Evolutionary conservation across 1,140 invertebrate species (phyloP), one percentile per base, ranked within the genome.

Genomic region (Mycetomoellerius zeteki): DNA sequence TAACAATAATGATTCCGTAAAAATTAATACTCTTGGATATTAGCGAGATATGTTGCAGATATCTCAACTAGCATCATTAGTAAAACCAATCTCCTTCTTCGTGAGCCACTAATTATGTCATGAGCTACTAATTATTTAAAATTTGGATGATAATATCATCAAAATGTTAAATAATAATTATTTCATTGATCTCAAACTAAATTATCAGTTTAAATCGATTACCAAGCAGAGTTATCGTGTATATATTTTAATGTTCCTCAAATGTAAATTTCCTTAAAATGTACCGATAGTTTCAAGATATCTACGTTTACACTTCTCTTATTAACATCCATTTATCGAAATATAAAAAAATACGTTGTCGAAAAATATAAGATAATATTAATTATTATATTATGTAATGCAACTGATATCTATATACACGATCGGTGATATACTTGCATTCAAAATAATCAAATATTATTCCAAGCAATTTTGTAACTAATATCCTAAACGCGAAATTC

Each of bases 401-500:
- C 14, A 50, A 50, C 4, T 50, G 5, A 50, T 16, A 16, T n/a
- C n/a, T n/a, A n/a, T 50, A 33, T 7, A 47, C 8, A 3, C 14
- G 14, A 16, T 65, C 76, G 3, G 16, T n/a, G 14, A 52, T 12
- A 67, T 69, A 69, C 54, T 54, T 21, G 19, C 21, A 16, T 54
- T 54, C 30, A 21, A 80, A 54, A 19, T 10, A 10, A 37, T 54
- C 47, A 30, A 80, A 54, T 69, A 37, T 56, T 54, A 69, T 80
- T 21, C 0, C 30, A 69, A 69, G 16, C 19, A 7, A 62, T 62
- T 58, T 60, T 60, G 33, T 24, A 14, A 80, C 7, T 19, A 47
- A 80, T 14, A 30, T 21, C 16, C 12, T 52, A 43, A 72, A 73
- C 37, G 52, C 65, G 33, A 71, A 52, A 81, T 81, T 81, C 52